Conservation (phyloP, 2,113 vertebrate species). For the Ptilonorhynchus violaceus region DNA sequence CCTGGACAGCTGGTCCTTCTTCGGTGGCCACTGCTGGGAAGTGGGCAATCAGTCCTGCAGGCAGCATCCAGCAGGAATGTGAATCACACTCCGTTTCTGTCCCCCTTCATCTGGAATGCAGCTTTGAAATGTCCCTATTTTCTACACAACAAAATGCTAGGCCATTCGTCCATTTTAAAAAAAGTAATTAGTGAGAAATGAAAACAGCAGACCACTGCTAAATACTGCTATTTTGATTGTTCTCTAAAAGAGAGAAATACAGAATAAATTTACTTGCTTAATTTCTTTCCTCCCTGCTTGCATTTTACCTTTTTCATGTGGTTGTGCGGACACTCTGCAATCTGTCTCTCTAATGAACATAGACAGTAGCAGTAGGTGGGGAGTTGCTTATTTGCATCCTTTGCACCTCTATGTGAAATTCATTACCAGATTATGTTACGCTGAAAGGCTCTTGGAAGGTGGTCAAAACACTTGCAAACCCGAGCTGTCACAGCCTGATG, state of each 20-base stretch:
- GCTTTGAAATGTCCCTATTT: neutral
- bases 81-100: neutral
- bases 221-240: neutral
- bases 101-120: neutral
- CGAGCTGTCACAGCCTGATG: neutral
- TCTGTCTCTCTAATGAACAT: slow-evolving; percentile 36
- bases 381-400: slow-evolving; percentile 34
- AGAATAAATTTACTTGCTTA: neutral
- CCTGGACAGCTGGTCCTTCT: neutral
- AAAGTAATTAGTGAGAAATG: neutral
- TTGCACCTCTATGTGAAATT: slow-evolving; percentile 64
- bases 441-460: slow-evolving; percentile 41
- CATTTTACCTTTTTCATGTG: neutral
- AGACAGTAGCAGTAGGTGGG: neutral
- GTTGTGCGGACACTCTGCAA: neutral
- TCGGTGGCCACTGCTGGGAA: accelerated
- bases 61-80: accelerated
- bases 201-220: neutral
- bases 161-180: neutral
- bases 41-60: accelerated
- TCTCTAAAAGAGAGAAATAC: slow-evolving; percentile 1
- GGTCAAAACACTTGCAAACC: slow-evolving; percentile 18
- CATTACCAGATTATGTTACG: slow-evolving; percentile 9
- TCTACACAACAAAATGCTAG: neutral
- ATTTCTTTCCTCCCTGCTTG: slow-evolving; percentile 16